Conservation (phyloP, 2,888 invertebrate genomes). For the Norana najaformis region DNA sequence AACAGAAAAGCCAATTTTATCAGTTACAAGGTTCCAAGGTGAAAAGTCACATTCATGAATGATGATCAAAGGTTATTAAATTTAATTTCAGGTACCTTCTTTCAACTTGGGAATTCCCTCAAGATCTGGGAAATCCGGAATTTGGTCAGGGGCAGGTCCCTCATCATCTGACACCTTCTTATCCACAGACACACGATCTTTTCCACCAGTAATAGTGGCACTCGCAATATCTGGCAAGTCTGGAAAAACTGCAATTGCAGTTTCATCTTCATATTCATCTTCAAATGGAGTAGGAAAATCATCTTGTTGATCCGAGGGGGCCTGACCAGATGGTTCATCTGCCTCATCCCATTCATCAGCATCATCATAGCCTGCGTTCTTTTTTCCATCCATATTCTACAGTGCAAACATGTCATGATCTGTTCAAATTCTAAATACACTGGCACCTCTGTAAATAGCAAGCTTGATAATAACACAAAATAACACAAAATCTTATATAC, state of each 20-base stretch:
- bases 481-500: background rate
- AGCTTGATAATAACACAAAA: background rate
- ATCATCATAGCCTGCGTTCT: background rate
- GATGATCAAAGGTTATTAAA: background rate
- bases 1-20: background rate
- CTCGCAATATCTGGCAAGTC: conserved; percentile 8
- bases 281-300: background rate
- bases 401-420: background rate
- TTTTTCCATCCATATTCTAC: background rate
- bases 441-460: background rate
- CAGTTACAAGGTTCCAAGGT: background rate
- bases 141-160: background rate
- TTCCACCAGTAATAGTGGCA: background rate
- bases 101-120: background rate
- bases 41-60: background rate
- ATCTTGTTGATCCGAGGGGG: background rate
- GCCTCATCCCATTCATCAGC: conserved; percentile 30
- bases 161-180: background rate
- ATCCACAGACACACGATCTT: background rate
- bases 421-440: background rate
- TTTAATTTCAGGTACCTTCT: background rate
- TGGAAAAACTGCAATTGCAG: background rate
- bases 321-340: conserved; percentile 20
- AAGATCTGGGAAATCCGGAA: conserved; percentile 1
- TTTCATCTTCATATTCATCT: background rate